Evolutionary conservation across 1,140 invertebrate genomes (phyloP), one percentile per base, ranked within the genome.

Genomic region (Drosophila tani): DNA sequence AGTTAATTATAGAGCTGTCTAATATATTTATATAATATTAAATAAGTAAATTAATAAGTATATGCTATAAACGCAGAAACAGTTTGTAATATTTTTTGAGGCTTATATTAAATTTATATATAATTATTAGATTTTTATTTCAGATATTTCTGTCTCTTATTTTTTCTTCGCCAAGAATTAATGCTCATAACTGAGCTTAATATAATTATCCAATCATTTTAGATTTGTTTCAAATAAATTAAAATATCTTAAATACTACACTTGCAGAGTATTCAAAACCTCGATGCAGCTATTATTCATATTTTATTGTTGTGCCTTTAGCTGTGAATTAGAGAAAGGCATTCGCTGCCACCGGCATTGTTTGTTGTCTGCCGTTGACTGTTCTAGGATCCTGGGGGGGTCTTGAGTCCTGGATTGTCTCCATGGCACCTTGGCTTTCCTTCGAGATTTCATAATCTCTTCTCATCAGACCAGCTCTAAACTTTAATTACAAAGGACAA

Each of bases 401-500:
- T 69, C 56, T 49, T 75, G 69, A 19, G 35, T 81, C 57, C 59
- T 56, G 47, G 32, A 43, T 45, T 67, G 47, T 46, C 63, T 70
- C n/a, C 29, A 15, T 66, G 47, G 45, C 69, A 82, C 76, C 80
- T 86, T 66, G 35, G 53, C 67, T 70, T 53, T 43, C 17, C 77
- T 88, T 81, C 73, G 84, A 75, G 62, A 53, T 69, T 77, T 68
- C 56, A 53, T 49, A 70, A 84, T 88, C 87, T 78, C 59, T 50
- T 55, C 50, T 43, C 73, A 55, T 38, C 51, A 17, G 17, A 53
- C 17, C 19, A 40, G 64, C 49, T 56, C 70, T 75, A 79, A 90
- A 90, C 58, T 88, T 88, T 90, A 88, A 88, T 90, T 90, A 88
- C 85, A 85, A 85, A 75, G 74, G 75, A 73, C 75, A 66, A 63